Conservation (phyloP, 2,113 vertebrate genomes). For the Anarhynchus alexandrinus region DNA sequence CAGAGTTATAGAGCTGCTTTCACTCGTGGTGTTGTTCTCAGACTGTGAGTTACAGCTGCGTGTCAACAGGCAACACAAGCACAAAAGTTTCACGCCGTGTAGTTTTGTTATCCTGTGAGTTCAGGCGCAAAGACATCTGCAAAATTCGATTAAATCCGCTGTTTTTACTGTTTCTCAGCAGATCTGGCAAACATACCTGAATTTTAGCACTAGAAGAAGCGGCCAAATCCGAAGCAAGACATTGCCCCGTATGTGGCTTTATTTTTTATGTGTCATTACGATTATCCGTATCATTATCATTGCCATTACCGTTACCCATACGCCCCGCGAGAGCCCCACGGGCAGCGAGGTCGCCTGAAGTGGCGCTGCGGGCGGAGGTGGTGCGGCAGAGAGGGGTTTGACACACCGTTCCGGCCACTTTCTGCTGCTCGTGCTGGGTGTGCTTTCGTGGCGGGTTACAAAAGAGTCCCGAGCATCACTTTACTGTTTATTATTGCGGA, state of each 20-base stretch:
- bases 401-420: background rate
- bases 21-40: background rate
- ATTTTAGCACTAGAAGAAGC: background rate
- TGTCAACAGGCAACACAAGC: background rate
- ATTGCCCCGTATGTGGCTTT: background rate
- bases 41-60: background rate
- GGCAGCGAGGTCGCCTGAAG: rapidly evolving
- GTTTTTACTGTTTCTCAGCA: background rate
- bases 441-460: background rate
- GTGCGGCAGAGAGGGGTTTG: background rate
- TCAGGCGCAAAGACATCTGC: background rate
- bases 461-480: background rate
- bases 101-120: background rate
- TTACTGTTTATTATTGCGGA: background rate
- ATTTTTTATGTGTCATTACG: background rate
- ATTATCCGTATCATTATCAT: too few species aligned
- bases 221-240: background rate
- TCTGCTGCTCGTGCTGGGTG: background rate
- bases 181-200: background rate
- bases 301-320: too few species aligned
- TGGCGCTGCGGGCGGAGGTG: background rate
- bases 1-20: background rate
- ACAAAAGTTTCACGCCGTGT: background rate
- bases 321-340: rapidly evolving
- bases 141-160: background rate